phyloP scores from a whole-genome alignment of 1,140 invertebrate genomes.

The Daktulosphaira vitifoliae region DNA sequence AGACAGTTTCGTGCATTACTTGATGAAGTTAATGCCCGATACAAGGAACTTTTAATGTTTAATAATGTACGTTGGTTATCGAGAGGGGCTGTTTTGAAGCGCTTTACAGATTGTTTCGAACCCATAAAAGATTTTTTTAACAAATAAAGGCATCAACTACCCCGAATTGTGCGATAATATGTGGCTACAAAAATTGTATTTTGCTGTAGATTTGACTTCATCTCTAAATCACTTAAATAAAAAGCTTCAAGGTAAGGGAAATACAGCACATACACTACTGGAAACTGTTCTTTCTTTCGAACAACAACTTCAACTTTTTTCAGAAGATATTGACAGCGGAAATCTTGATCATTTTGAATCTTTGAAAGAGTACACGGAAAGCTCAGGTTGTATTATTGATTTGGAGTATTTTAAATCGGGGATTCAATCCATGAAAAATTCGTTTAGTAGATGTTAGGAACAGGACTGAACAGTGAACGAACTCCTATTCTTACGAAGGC shows the following conservation, averaged over 20 bases:
- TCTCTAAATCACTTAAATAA: constrained; percentile 41
- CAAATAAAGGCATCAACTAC: constrained; percentile 40
- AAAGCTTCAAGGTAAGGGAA: constrained; percentile 40
- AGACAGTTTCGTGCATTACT: constrained; percentile 40
- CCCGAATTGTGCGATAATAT: constrained; percentile 40
- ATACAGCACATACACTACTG: constrained; percentile 36
- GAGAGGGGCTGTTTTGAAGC: constrained; percentile 38
- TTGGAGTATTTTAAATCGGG: constrained; percentile 5
- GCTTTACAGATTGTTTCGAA: constrained; percentile 38
- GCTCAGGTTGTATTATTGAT: constrained; percentile 1
- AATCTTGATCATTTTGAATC: constrained; percentile 28
- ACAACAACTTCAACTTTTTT: constrained; percentile 31
- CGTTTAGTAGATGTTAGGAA: too few species aligned
- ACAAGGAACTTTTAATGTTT: constrained; percentile 39
- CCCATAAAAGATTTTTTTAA: constrained; percentile 40
- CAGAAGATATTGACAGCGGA: constrained; percentile 27
- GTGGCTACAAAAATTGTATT: constrained; percentile 41
- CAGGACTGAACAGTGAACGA: too few species aligned
- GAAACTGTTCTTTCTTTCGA: constrained; percentile 34
- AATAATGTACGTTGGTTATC: constrained; percentile 39
- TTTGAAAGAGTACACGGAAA: constrained; percentile 42
- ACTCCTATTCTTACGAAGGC: too few species aligned
- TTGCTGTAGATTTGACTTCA: constrained; percentile 40
- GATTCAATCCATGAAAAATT: constrained; percentile 8
- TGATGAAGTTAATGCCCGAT: constrained; percentile 40